These are phyloP conservation scores for Drosophila neocordata DNA, from an alignment of 1,140 invertebrate genomes.

Conservation along the genomic window DNA sequence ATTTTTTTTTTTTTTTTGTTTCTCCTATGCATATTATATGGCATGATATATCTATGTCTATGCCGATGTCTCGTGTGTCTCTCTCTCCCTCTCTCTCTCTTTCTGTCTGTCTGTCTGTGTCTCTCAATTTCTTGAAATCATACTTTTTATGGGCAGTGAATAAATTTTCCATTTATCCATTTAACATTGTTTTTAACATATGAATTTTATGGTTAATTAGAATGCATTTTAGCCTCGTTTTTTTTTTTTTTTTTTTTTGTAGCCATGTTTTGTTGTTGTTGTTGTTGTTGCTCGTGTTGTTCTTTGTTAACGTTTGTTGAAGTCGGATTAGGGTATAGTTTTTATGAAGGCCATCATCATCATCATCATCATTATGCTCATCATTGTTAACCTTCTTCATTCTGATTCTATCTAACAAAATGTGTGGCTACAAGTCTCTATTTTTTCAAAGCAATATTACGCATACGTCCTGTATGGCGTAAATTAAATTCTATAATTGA, in stretches of 20 bases:
- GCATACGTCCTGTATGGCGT: constrained; percentile 35
- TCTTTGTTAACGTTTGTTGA: constrained; percentile 30
- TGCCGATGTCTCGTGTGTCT: constrained; percentile 41
- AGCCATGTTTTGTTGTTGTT: constrained; percentile 13
- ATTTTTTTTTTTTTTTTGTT: constrained; percentile 34
- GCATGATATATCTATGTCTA: constrained; percentile 38
- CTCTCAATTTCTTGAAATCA: constrained; percentile 60
- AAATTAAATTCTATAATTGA: constrained; percentile 17
- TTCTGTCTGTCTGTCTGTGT: constrained; percentile 19
- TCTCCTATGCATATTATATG: constrained; percentile 39
- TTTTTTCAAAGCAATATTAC: constrained; percentile 13
- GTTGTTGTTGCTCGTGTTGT: constrained; percentile 22
- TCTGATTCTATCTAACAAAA: background rate
- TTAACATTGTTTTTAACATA: constrained; percentile 50
- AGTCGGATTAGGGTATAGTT: constrained; percentile 42
- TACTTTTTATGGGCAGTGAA: constrained; percentile 64
- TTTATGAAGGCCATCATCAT: constrained; percentile 39
- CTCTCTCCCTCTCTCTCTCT: constrained; percentile 15
- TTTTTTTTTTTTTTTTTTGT: too few relatives aligned
- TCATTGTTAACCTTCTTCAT: constrained; percentile 6
- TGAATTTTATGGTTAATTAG: constrained; percentile 69
- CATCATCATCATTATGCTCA: background rate
- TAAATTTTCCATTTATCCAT: constrained; percentile 61
- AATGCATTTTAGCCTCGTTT: constrained; percentile 53
- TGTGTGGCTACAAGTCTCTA: too few relatives aligned